phyloP scores from a whole-genome alignment of 2,113 vertebrate species.

The Psettodes erumei region DNA sequence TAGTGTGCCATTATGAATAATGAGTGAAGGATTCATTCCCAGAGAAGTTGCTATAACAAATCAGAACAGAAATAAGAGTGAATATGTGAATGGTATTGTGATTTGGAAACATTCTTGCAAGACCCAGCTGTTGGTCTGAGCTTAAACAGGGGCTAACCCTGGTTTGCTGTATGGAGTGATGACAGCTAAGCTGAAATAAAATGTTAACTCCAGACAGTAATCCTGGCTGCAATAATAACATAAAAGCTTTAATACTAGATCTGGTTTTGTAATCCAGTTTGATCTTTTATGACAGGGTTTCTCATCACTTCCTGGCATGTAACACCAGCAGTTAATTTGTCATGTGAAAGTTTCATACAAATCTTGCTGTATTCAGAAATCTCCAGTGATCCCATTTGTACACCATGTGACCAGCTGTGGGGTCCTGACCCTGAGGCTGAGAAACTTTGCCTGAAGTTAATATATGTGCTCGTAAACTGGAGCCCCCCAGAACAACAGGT shows the following conservation, averaged over 20 bases:
- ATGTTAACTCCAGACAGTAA: conserved; percentile 5
- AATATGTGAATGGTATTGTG: not conserved
- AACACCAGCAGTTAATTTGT: not conserved
- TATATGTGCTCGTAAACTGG: conserved; percentile 33
- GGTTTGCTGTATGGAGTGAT: conserved; percentile 10
- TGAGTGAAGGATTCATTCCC: not conserved
- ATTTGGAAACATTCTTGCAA: not conserved
- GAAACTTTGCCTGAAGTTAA: conserved; percentile 41
- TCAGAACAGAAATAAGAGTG: not conserved
- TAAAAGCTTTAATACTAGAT: not conserved
- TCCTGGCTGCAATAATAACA: conserved; percentile 9
- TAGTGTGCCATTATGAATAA: too few species aligned
- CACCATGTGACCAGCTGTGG: not conserved
- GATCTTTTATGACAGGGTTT: conserved; percentile 5
- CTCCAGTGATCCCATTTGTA: not conserved
- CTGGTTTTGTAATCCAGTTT: not conserved
- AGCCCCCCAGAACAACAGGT: conserved; percentile 67
- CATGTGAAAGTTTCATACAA: not conserved
- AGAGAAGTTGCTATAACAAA: not conserved
- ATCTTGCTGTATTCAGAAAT: not conserved
- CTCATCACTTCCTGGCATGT: not conserved
- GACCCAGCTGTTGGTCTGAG: not conserved
- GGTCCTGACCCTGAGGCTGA: not conserved
- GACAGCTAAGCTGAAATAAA: conserved; percentile 9
- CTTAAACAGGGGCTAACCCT: not conserved